A percentile compares a stretch with the other conserved stretches of the same genome.
These are phyloP conservation scores for Epinephelus moara DNA, from an alignment of 2,113 vertebrate species.

Conservation along the genomic window DNA sequence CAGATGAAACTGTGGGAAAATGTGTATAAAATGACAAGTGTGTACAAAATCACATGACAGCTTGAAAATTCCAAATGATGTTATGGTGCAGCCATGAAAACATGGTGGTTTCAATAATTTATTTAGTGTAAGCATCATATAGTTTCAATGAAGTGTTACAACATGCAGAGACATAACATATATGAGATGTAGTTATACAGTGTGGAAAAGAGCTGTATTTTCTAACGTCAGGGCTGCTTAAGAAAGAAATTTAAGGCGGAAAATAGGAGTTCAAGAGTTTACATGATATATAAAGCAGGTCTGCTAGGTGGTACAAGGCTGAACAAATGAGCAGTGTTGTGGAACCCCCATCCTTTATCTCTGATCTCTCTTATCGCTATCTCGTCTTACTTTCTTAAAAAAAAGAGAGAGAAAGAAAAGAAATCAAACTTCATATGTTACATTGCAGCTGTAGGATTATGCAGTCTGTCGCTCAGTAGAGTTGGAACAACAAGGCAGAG, in stretches of 20 bases:
- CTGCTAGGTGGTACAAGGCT: neutral
- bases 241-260: neutral
- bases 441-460: neutral
- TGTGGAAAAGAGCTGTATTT: constrained; percentile 36
- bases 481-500: neutral
- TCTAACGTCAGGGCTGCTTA: neutral
- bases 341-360: neutral
- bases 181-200: constrained; percentile 16
- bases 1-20: constrained; percentile 26
- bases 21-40: constrained; percentile 16
- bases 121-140: constrained; percentile 18
- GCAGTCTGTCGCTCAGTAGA: neutral
- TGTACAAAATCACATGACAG: constrained; percentile 16
- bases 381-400: neutral
- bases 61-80: constrained; percentile 15
- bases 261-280: constrained; percentile 17
- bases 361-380: too few relatives aligned
- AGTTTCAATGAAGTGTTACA: constrained; percentile 44
- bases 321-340: neutral
- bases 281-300: constrained; percentile 10
- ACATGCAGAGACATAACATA: constrained; percentile 29
- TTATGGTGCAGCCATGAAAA: constrained; percentile 17
- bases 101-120: constrained; percentile 10
- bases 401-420: neutral
- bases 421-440: neutral